Evolutionary conservation across 1,140 invertebrate genomes (phyloP).

Genomic region (Drosophila pandora): DNA sequence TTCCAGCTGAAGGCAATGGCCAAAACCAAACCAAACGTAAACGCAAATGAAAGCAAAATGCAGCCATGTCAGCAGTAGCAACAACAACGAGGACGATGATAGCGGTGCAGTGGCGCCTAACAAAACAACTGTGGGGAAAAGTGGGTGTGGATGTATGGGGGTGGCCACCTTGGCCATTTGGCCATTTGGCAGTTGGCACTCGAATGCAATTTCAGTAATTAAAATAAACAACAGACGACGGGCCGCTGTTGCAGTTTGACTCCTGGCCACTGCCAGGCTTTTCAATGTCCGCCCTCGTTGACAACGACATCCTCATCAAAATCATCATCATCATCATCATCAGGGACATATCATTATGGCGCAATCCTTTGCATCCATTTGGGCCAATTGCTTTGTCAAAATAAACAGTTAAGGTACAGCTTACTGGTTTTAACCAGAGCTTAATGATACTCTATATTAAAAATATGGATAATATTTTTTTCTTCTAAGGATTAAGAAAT

Average conservation of each 20-base stretch:
- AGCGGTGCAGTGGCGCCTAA: conserved; percentile 64
- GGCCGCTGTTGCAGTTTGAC: conserved; percentile 27
- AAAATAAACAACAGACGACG: conserved; percentile 75
- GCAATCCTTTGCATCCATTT: conserved; percentile 51
- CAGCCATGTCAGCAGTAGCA: conserved; percentile 62
- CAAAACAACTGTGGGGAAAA: conserved; percentile 59
- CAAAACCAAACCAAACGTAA: conserved; percentile 72
- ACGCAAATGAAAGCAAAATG: conserved; percentile 77
- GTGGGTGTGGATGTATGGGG: background rate
- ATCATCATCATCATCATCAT: conserved; percentile 61
- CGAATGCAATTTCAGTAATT: conserved; percentile 83
- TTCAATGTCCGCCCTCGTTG: conserved; percentile 34
- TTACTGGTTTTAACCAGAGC: background rate
- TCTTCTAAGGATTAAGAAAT: too few species aligned
- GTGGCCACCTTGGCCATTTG: conserved; percentile 46
- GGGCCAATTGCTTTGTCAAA: conserved; percentile 60
- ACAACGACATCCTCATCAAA: conserved; percentile 70
- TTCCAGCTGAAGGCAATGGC: conserved; percentile 63
- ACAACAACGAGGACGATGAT: conserved; percentile 46
- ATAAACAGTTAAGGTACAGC: conserved; percentile 48
- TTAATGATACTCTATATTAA: conserved; percentile 10
- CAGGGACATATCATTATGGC: conserved; percentile 64
- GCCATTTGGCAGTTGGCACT: conserved; percentile 75
- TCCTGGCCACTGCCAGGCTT: conserved; percentile 28
- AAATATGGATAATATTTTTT: background rate